Evolutionary conservation across 2,888 invertebrate species (phyloP).

Genomic region (Lasioglossum marginatum): DNA sequence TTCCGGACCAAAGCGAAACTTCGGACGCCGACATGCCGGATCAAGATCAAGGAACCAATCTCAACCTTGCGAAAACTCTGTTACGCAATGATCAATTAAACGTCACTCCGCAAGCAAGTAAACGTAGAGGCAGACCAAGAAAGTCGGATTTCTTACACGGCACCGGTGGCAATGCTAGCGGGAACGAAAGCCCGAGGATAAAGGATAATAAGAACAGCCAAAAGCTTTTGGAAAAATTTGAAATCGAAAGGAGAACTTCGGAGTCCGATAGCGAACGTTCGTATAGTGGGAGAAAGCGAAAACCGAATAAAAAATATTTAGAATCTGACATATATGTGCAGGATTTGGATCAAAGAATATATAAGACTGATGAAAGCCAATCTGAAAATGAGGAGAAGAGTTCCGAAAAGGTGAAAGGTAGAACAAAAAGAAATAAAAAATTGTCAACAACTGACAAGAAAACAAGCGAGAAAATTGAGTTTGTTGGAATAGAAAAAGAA

Average conservation of each 20-base stretch:
- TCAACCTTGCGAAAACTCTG: slow-evolving; percentile 38
- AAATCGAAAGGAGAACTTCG: slow-evolving; percentile 71
- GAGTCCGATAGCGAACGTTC: slow-evolving; percentile 78
- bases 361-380: slow-evolving; percentile 79
- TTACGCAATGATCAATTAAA: slow-evolving; percentile 33
- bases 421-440: slow-evolving; percentile 68
- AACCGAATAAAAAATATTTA: slow-evolving; percentile 77
- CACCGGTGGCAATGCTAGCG: slow-evolving; percentile 32
- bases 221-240: slow-evolving; percentile 52
- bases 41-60: slow-evolving; percentile 45
- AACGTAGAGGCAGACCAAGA: slow-evolving; percentile 76
- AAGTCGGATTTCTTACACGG: slow-evolving; percentile 60
- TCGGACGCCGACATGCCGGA: slow-evolving; percentile 69
- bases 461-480: slow-evolving; percentile 39
- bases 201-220: slow-evolving; percentile 44
- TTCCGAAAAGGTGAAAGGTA: slow-evolving; percentile 59
- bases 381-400: slow-evolving; percentile 78
- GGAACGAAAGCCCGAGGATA: slow-evolving; percentile 53
- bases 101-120: slow-evolving; percentile 46
- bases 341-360: slow-evolving; percentile 73
- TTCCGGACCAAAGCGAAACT: slow-evolving; percentile 73
- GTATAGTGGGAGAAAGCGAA: slow-evolving; percentile 75
- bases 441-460: slow-evolving; percentile 41
- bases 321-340: slow-evolving; percentile 74
- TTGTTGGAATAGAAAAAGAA: slow-evolving; percentile 68